Conservation (phyloP, 2,888 invertebrate species). For the Morpho deidamia region DNA sequence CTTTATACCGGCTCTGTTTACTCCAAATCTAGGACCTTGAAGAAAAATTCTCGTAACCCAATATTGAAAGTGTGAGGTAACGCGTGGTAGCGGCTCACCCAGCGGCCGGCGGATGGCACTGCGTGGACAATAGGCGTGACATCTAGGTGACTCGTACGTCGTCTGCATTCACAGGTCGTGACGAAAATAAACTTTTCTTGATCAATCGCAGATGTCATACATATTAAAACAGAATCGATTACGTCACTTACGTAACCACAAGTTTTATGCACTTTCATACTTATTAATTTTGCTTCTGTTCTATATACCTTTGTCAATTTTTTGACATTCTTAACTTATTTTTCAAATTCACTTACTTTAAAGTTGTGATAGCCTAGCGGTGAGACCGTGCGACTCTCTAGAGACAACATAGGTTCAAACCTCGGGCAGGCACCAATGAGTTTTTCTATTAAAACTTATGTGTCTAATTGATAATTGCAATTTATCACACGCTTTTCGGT, state of each 20-base stretch:
- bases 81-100: conserved; percentile 68
- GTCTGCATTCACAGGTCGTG: conserved; percentile 60
- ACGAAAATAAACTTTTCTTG: conserved; percentile 26
- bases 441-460: no score
- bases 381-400: no score
- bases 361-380: no score
- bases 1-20: conserved; percentile 75
- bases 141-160: conserved; percentile 71
- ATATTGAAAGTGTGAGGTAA: conserved; percentile 77
- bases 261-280: conserved; percentile 9
- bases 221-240: conserved; percentile 14
- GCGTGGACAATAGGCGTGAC: conserved; percentile 74
- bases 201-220: conserved; percentile 17
- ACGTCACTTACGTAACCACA: conserved; percentile 11
- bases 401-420: no score
- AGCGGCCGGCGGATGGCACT: conserved; percentile 51
- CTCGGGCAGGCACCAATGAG: no score
- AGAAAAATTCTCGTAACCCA: conserved; percentile 77
- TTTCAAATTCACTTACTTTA: no score
- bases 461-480: no score
- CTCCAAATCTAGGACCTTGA: conserved; percentile 74
- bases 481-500: no score
- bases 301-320: no score
- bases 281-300: neutral
- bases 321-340: no score